Base-by-base conservation (phyloP, 2,797 vertebrate species). In the Hippopotamyrus pictus region DNA sequence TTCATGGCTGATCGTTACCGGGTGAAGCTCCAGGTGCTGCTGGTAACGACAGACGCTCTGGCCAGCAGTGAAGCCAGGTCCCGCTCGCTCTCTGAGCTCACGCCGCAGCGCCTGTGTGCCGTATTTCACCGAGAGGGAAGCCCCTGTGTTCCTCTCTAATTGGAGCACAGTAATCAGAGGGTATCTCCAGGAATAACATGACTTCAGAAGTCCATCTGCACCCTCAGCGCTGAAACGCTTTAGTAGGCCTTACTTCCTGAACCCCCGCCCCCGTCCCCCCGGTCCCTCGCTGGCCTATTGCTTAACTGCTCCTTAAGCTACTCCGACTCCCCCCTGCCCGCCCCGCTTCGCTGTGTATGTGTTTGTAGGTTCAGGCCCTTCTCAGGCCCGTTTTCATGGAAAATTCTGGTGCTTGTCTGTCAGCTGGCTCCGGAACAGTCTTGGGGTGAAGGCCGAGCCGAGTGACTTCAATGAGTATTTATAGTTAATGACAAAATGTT, bases 401-500 rank as follows among this genome's bases (percentile, higher is more conserved):
- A 96, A 95, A 93, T 94, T 93, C 93, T 96, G 92, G 94, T 92
- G 88, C 93, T 94, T 94, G 93, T 95, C 95, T 95, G 92, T 94
- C 91, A 88, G 90, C 94, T 89, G 91, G 93, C 90, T 92, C 87
- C 73, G 92, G 88, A 93, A 93, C 87, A 91, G 90, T 93, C 93
- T 94, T 92, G 12, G 87, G 93, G 92, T 93, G 95, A 94, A 93
- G 88, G 91, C 89, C 90, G 89, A 93, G 92, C 92, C 19, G 89
- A 95, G 91, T 91, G 93, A 93, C 93, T 95, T 92, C 90, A 94
- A 94, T 92, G 91, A 94, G 90, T 94, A 94, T 96, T 96, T 96
- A 94, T 94, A 96, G 94, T 91, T 95, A 93, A 94, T 96, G 92
- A 95, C 92, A 95, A 93, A 93, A 95, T 94, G 91, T 95, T 94